Conservation (phyloP, 2,797 vertebrate species). For the Trachops cirrhosus region DNA sequence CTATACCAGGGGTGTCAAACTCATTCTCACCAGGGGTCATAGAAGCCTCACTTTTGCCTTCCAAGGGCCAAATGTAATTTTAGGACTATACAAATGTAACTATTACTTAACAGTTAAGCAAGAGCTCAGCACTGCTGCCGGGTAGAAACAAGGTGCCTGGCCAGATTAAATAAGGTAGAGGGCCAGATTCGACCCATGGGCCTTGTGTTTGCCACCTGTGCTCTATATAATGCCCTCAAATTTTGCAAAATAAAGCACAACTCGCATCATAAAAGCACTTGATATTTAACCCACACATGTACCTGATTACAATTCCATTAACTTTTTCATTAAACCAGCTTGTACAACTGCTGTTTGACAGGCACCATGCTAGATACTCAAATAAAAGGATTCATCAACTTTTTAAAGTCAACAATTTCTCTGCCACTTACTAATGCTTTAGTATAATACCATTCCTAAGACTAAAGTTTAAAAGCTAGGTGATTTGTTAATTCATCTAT, state of each 20-base stretch:
- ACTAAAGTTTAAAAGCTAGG: not conserved
- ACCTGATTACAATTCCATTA: not conserved
- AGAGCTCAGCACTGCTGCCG: too few species aligned
- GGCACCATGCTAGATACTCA: not conserved
- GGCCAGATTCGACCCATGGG: too few species aligned
- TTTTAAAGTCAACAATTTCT: not conserved
- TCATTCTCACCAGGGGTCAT: too few species aligned
- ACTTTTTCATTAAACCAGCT: not conserved
- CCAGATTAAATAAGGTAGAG: too few species aligned
- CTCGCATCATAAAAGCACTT: not conserved
- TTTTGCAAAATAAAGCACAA: slow-evolving; percentile 18
- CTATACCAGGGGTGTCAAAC: not conserved
- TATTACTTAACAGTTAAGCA: too few species aligned
- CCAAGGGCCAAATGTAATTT: too few species aligned
- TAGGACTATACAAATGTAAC: too few species aligned
- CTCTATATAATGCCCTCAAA: not conserved
- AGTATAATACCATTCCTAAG: not conserved
- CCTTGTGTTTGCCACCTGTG: too few species aligned
- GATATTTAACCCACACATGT: not conserved
- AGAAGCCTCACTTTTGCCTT: too few species aligned
- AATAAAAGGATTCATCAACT: slow-evolving; percentile 26
- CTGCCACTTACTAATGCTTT: not conserved
- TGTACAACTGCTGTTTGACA: not conserved
- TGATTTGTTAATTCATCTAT: not conserved
- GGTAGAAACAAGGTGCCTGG: too few species aligned